Evolutionary conservation across 2,797 vertebrate genomes (phyloP), one percentile per base, ranked within the genome.

Genomic region (Pelobates cultripes): DNA sequence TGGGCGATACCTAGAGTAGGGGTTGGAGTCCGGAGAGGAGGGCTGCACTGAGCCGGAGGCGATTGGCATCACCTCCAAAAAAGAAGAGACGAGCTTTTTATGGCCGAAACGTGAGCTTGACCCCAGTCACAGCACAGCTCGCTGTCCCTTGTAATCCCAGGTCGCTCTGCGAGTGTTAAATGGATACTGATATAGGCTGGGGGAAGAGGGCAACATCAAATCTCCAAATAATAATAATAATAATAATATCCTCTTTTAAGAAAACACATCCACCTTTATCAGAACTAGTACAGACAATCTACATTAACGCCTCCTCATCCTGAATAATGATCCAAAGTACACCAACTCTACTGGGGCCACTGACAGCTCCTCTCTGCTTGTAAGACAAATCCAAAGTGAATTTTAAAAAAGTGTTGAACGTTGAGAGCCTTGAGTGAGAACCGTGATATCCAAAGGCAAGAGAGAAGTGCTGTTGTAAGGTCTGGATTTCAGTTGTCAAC

Each of bases 31-130:
- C 53, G 66, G 76, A 63, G 77, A 41, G 41, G 81, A 64, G 44
- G 81, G 51, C 57, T 83, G 81, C 63, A 69, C 80, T 55, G 80
- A 77, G 45, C 68, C 44, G 74, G 80, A 82, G 80, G 74, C 75
- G 6, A 78, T 53, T 74, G 81, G 81, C 77, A 83, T 83, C 81
- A 83, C 81, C 75, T 6, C 68, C 40, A 41, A 44, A 5, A 71
- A 40, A 43, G 80, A 9, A 55, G 60, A 10, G 5, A 51, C 3
- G 57, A 28, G 15, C 15, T 51, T 51, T 51, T 5, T 51, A 15
- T 61, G 57, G 12, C 12, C 15, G 2, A 14, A 61, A n/a, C 28
- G 61, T 64, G 15, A 12, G 61, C 14, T 7, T 64, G 10, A 13
- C 9, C 57, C 57, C 4, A n/a, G 57, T 60, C 9, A 4, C 14